phyloP scores from a whole-genome alignment of 2,797 vertebrate genomes.

The Callimico goeldii region DNA sequence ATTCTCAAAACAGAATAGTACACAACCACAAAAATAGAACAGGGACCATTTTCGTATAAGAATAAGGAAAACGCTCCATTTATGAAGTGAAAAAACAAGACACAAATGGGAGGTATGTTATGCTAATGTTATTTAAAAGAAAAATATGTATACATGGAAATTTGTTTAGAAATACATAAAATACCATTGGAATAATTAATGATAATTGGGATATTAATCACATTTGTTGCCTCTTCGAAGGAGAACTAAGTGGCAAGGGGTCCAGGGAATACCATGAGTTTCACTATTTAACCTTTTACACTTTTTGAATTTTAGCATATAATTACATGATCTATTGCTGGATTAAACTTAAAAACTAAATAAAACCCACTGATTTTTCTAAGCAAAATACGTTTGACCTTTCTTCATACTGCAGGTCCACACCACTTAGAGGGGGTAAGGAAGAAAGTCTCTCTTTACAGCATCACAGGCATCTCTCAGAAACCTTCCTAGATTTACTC shows the following conservation, averaged over 20 bases:
- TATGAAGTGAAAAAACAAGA: background rate
- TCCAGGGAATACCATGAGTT: background rate
- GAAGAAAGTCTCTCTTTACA: background rate
- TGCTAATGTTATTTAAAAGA: background rate
- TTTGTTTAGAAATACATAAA: conserved; percentile 20
- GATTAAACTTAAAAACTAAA: background rate
- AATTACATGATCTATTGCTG: background rate
- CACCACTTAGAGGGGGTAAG: background rate
- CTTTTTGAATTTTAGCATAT: background rate
- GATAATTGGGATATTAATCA: background rate
- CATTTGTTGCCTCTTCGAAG: background rate
- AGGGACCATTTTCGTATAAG: background rate
- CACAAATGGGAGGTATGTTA: background rate
- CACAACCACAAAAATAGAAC: background rate
- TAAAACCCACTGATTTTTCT: background rate
- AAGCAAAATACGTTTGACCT: background rate
- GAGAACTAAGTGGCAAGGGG: background rate
- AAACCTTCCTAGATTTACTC: background rate
- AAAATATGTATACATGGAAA: background rate
- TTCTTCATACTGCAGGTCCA: background rate
- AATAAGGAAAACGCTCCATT: background rate
- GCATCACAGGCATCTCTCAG: background rate
- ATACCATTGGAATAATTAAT: background rate
- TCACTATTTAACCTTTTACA: background rate
- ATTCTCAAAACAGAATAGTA: background rate